These are phyloP conservation scores for Poeciliopsis gracilis DNA, from an alignment of 2,797 vertebrate species.

Conservation along the genomic window DNA sequence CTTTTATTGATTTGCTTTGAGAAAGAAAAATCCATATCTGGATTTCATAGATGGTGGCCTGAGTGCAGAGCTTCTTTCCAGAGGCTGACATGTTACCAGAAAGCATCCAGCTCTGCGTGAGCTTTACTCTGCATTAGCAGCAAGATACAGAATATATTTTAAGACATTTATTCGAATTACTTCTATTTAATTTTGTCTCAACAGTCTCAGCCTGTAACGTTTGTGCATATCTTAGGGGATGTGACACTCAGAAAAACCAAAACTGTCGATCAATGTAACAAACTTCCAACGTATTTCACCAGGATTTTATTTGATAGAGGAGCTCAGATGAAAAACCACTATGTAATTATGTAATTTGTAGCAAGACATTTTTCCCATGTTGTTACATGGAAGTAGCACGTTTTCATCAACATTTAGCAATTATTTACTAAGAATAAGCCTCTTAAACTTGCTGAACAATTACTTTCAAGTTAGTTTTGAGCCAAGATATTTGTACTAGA, in stretches of 20 bases:
- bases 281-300: neutral
- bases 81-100: neutral
- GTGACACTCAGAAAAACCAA: neutral
- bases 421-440: too few species aligned
- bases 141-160: neutral
- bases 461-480: too few species aligned
- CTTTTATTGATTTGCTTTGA: slow-evolving; percentile 22
- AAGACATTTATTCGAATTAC: neutral
- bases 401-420: too few species aligned
- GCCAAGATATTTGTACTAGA: too few species aligned
- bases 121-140: neutral
- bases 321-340: neutral
- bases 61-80: slow-evolving; percentile 10
- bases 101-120: slow-evolving; percentile 1
- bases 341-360: too few species aligned
- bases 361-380: too few species aligned
- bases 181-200: neutral
- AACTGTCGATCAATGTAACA: neutral
- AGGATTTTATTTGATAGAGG: neutral
- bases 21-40: slow-evolving; percentile 9
- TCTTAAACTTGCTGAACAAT: too few species aligned
- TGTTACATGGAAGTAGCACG: too few species aligned
- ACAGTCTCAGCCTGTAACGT: neutral
- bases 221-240: neutral
- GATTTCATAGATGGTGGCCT: neutral